phyloP scores from a whole-genome alignment of 2,888 invertebrate genomes.

The Sicus ferrugineus region DNA sequence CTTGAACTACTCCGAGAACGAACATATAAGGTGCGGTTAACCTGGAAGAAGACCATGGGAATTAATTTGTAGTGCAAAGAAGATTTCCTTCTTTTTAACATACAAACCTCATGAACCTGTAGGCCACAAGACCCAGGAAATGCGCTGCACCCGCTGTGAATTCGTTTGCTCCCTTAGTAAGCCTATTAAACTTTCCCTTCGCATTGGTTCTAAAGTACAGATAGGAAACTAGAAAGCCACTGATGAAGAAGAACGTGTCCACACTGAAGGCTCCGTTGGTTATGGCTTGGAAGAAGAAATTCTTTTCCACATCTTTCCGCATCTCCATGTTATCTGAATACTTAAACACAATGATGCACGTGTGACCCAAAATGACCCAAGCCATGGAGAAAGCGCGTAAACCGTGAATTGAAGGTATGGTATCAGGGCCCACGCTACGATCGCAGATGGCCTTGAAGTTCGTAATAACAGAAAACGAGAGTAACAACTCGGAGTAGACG shows the following conservation, averaged over 20 bases:
- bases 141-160: constrained; percentile 73
- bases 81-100: neutral
- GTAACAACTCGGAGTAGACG: constrained; percentile 69
- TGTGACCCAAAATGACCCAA: constrained; percentile 78
- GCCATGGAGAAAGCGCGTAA: constrained; percentile 73
- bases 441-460: constrained; percentile 83
- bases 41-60: constrained; percentile 62
- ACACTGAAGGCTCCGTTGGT: constrained; percentile 83
- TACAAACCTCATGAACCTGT: constrained; percentile 76
- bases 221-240: constrained; percentile 85
- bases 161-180: constrained; percentile 72
- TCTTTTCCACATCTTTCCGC: constrained; percentile 75
- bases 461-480: constrained; percentile 81
- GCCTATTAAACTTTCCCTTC: constrained; percentile 74
- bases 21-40: constrained; percentile 84
- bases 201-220: constrained; percentile 82
- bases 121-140: constrained; percentile 78
- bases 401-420: constrained; percentile 78
- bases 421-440: constrained; percentile 80
- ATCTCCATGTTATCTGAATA: constrained; percentile 84
- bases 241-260: constrained; percentile 84
- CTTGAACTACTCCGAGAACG: constrained; percentile 82
- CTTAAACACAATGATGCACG: constrained; percentile 82
- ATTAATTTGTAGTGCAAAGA: neutral
- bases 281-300: constrained; percentile 81